These are phyloP conservation scores for Mercenaria mercenaria DNA, from an alignment of 1,140 invertebrate genomes.

Conservation along the genomic window DNA sequence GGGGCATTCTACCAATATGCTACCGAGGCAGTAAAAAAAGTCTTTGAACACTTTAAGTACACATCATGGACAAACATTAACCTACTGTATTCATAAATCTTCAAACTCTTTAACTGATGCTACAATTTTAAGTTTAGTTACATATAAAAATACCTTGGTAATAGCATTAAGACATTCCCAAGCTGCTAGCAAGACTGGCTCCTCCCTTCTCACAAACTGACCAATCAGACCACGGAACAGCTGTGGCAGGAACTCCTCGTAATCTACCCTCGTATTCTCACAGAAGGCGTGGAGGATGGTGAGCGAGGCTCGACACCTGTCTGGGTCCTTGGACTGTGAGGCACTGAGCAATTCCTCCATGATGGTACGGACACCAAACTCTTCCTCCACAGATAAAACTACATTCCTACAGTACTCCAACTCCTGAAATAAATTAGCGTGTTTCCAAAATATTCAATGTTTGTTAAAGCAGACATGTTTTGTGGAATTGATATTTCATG, in stretches of 20 bases:
- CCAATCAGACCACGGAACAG: conserved; percentile 94
- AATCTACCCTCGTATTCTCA: conserved; percentile 94
- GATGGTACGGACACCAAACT: conserved; percentile 92
- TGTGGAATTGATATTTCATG: neutral
- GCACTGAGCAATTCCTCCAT: conserved; percentile 94
- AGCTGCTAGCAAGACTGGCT: conserved; percentile 93
- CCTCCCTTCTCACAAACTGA: conserved; percentile 93
- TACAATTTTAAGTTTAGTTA: too few relatives aligned
- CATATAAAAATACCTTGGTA: conserved; percentile 94
- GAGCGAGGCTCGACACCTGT: conserved; percentile 90
- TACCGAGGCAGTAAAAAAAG: too few relatives aligned
- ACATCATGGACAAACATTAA: too few relatives aligned
- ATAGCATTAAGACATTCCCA: conserved; percentile 97
- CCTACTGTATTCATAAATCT: too few relatives aligned
- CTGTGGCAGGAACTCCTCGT: conserved; percentile 93
- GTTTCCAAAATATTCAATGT: neutral
- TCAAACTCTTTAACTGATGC: too few relatives aligned
- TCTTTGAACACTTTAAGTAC: too few relatives aligned
- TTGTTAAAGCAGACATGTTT: too few relatives aligned
- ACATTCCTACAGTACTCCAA: conserved; percentile 97
- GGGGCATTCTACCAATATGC: too few relatives aligned
- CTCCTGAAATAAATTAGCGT: conserved; percentile 87
- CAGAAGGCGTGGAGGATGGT: conserved; percentile 96
- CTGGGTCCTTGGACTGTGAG: conserved; percentile 58
- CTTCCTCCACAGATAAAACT: conserved; percentile 95